Evolutionary conservation across 2,113 vertebrate genomes (phyloP).

Genomic region (Sinocyclocheilus anshuiensis): DNA sequence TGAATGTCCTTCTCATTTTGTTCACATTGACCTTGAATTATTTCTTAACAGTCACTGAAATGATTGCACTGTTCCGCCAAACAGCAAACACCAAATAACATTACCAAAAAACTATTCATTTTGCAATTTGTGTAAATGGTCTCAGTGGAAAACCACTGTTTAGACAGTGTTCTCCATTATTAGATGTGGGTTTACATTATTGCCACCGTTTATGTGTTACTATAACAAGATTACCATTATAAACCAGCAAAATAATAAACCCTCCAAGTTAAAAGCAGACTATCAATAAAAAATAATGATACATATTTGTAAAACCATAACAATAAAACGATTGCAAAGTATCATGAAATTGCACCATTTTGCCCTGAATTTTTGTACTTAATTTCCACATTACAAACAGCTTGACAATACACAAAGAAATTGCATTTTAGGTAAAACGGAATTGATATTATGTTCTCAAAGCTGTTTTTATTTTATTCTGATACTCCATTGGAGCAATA

Average conservation of each 20-base stretch:
- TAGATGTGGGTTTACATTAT: not conserved
- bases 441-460: not conserved
- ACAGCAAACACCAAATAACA: slow-evolving; percentile 60
- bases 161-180: not conserved
- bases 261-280: not conserved
- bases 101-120: slow-evolving; percentile 61
- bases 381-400: not conserved
- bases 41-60: slow-evolving; percentile 21
- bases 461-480: not conserved
- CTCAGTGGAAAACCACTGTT: not conserved
- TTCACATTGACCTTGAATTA: slow-evolving; percentile 25
- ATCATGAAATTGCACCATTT: not conserved
- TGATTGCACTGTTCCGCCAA: slow-evolving; percentile 54
- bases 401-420: not conserved
- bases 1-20: slow-evolving; percentile 39
- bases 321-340: not conserved
- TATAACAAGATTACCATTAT: not conserved
- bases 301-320: not conserved
- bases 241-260: not conserved
- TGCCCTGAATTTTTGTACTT: not conserved
- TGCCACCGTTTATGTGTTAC: not conserved
- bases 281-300: not conserved
- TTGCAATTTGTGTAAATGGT: not conserved
- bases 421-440: not conserved
- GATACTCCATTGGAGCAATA: not conserved